These are phyloP conservation scores for Fragum sueziense DNA, from an alignment of 2,888 invertebrate genomes.

Conservation along the genomic window DNA sequence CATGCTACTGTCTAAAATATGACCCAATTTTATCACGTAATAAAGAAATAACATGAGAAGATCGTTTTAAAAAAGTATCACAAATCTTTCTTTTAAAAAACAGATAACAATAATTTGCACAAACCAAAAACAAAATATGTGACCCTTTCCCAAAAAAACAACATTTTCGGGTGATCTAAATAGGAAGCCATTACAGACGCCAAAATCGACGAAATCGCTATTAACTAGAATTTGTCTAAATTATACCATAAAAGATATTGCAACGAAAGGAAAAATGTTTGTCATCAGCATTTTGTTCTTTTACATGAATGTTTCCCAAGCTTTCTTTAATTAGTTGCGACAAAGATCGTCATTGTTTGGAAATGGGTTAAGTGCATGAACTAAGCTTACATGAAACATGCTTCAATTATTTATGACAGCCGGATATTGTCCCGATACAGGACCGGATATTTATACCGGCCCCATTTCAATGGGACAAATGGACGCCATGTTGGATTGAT, in stretches of 20 bases:
- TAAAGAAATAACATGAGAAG: not conserved
- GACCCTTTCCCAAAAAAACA: not conserved
- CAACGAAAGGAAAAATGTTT: not conserved
- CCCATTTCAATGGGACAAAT: slow-evolving; percentile 7
- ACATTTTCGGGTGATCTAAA: not conserved
- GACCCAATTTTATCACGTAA: too few relatives aligned
- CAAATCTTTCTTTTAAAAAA: not conserved
- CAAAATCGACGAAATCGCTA: not conserved
- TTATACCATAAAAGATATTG: not conserved
- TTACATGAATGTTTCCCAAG: not conserved
- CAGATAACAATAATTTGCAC: not conserved
- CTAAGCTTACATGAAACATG: too few relatives aligned
- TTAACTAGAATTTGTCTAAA: not conserved
- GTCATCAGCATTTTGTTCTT: not conserved
- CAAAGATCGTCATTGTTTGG: too few relatives aligned
- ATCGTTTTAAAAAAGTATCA: not conserved
- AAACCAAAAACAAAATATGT: not conserved
- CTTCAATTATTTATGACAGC: slow-evolving; percentile 3
- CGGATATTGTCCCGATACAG: not conserved
- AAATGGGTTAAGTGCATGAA: too few relatives aligned
- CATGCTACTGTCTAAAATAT: too few relatives aligned
- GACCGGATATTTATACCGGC: slow-evolving; percentile 14
- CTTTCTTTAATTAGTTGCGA: too few relatives aligned
- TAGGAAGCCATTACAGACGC: not conserved
- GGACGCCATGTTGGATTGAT: not conserved